phyloP scores from a whole-genome alignment of 2,113 vertebrate species.

The Pelvicachromis taeniatus region DNA sequence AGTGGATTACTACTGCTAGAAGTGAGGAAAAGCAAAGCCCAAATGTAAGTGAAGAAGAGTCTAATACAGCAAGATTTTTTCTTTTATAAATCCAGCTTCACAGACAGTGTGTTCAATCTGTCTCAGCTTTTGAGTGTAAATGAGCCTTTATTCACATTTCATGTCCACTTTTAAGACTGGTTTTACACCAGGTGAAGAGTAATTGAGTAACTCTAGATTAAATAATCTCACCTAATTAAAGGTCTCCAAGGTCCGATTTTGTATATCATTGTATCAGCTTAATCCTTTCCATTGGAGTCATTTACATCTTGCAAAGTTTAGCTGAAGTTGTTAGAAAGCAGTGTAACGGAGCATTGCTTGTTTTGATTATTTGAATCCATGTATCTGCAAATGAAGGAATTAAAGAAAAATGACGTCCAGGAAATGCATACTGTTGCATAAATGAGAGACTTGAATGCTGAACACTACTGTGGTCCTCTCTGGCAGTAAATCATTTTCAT shows the following conservation, averaged over 20 bases:
- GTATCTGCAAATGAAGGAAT: background rate
- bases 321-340: background rate
- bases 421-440: background rate
- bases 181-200: background rate
- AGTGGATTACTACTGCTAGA: background rate
- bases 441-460: background rate
- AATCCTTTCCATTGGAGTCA: background rate
- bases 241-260: background rate
- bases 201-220: background rate
- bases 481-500: background rate
- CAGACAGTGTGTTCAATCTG: background rate
- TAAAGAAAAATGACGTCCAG: background rate
- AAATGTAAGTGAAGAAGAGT: background rate
- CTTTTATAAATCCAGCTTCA: background rate
- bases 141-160: background rate
- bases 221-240: background rate
- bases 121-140: background rate
- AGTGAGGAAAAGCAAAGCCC: rapidly evolving
- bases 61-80: background rate
- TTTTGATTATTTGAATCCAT: background rate
- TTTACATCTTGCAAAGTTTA: background rate
- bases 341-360: background rate
- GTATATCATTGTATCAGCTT: background rate
- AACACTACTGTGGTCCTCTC: background rate
- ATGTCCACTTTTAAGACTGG: background rate